These are phyloP conservation scores for Sebastolobus altivelis DNA, from an alignment of 2,797 vertebrate species.

Conservation along the genomic window DNA sequence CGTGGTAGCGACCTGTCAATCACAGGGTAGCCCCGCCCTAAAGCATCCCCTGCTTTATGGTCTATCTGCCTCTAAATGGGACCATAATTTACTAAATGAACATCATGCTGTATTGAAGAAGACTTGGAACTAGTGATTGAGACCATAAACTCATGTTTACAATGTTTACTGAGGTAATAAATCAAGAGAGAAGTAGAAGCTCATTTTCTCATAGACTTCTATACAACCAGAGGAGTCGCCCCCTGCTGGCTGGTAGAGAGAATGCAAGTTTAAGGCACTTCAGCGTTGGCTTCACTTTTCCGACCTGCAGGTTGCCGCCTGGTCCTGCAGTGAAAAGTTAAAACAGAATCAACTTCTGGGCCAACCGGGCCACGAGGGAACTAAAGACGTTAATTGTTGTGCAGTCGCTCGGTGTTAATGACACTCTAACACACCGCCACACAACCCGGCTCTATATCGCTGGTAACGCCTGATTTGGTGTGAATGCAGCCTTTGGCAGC, in stretches of 20 bases:
- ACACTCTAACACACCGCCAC: neutral
- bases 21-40: neutral
- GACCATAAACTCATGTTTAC: too few relatives aligned
- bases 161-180: neutral
- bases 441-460: neutral
- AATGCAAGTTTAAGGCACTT: neutral
- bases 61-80: neutral
- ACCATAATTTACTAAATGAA: too few relatives aligned
- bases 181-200: neutral
- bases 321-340: too few relatives aligned
- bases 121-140: rapidly evolving
- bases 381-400: too few relatives aligned
- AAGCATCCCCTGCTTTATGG: neutral
- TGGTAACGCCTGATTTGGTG: neutral
- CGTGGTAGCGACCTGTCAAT: neutral
- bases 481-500: conserved; percentile 24
- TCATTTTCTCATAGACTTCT: neutral
- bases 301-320: rapidly evolving
- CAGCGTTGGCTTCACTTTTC: neutral
- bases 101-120: neutral
- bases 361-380: too few relatives aligned
- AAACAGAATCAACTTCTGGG: neutral
- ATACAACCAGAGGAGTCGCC: neutral
- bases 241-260: neutral
- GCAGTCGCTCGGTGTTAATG: neutral